These are phyloP conservation scores for Malacoctenus gilli DNA, from an alignment of 2,797 vertebrate genomes.

Conservation along the genomic window DNA sequence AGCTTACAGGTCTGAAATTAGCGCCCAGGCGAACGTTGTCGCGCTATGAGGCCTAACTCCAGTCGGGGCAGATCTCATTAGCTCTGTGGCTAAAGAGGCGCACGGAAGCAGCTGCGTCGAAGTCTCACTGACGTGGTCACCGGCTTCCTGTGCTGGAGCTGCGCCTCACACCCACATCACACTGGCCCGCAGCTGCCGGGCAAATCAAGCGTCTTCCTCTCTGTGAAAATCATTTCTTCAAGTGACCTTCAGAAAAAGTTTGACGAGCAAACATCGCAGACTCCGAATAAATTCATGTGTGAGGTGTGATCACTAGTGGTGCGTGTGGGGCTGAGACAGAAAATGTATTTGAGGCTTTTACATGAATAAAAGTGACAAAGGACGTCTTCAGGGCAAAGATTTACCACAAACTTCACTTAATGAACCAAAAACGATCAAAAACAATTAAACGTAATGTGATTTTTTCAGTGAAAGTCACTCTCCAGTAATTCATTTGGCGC, in stretches of 20 bases:
- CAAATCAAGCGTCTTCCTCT: not conserved
- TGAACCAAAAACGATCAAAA: too few relatives aligned
- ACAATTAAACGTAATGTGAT: too few relatives aligned
- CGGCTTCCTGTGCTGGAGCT: constrained; percentile 19
- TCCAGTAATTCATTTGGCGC: too few relatives aligned
- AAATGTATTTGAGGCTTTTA: not conserved
- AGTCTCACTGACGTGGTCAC: constrained; percentile 16
- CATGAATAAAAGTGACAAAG: not conserved
- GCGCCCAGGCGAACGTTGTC: constrained; percentile 35
- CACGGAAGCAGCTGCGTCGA: constrained; percentile 17
- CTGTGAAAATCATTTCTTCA: too few relatives aligned
- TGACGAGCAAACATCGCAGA: not conserved
- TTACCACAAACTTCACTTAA: too few relatives aligned
- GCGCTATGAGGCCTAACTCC: constrained; percentile 41
- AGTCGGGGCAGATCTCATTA: constrained; percentile 65
- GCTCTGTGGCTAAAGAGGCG: constrained; percentile 29
- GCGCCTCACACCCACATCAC: constrained; percentile 20
- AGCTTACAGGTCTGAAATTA: constrained; percentile 75
- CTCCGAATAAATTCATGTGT: not conserved
- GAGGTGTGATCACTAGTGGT: not conserved
- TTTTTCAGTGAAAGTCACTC: too few relatives aligned
- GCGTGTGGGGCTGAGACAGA: not conserved
- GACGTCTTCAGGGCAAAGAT: too few relatives aligned
- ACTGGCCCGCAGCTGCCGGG: constrained; percentile 12
- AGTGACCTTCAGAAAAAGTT: too few relatives aligned